Base-by-base conservation (phyloP, 2,797 vertebrate genomes). In the Dermochelys coriacea region DNA sequence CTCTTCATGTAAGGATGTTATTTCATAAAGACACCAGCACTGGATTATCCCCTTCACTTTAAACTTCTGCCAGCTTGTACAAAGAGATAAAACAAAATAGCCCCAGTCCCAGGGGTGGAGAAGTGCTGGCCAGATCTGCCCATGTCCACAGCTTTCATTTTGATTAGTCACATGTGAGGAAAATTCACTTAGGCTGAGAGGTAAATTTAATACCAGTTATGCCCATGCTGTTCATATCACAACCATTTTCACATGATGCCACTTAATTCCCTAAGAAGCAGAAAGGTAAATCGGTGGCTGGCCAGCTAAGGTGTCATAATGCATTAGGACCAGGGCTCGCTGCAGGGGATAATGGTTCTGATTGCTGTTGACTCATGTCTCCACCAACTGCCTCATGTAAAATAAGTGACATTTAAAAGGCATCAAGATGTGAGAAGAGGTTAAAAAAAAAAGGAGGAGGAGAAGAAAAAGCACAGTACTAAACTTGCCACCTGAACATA, bases 211-310 rank as follows among this genome's bases (percentile, higher is more conserved):
- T 99, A 99, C 99, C 98, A 98, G 99, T 98, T 98, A 98, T 99
- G 98, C 98, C 99, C 99, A 99, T 99, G 99, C 99, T 99, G 99
- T 99, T 99, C 99, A 98, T 98, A 99, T 99, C 99, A 99, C 99
- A 99, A 98, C 98, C 99, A 98, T 99, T 99, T 99, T 99, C 99
- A 98, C 97, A 98, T 99, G 99, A 99, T 99, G 98, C 98, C 98
- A 99, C 99, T 99, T 99, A 99, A 99, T 99, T 99, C 99, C 98
- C 98, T 97, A 98, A 98, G 98, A 99, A 99, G 99, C 98, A 98
- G 99, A 98, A 98, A 98, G 98, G 98, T 99, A 99, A 98, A 98
- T 98, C 98, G 98, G 98, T 98, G 98, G 98, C 98, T 97, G 98
- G 98, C 98, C 98, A 96, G 98, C 98, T 98, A 98, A 99, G 98